Percentiles rank a stretch among this genome's conserved stretches.
Conservation (phyloP, 1,140 invertebrate species). For the Meteorus sp. region DNA sequence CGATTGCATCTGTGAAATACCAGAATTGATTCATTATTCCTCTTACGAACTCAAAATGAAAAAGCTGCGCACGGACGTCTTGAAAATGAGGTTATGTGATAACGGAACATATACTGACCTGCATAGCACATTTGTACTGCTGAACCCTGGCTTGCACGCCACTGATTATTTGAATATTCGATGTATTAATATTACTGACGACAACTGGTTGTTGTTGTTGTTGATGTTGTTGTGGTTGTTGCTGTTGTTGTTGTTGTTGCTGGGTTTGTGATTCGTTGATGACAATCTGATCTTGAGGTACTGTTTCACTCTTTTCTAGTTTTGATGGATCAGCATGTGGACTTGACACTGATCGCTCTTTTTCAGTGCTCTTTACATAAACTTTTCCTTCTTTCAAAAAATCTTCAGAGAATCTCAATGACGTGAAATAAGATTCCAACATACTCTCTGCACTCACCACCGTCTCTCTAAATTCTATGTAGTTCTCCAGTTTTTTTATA, state of each 20-base stretch:
- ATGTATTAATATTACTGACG: conserved; percentile 58
- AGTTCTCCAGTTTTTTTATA: conserved; percentile 65
- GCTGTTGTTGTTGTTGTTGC: conserved; percentile 41
- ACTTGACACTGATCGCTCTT: conserved; percentile 42
- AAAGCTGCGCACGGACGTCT: not conserved
- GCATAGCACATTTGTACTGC: conserved; percentile 61
- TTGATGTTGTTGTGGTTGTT: conserved; percentile 41
- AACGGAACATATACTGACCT: conserved; percentile 37
- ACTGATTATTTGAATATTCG: conserved; percentile 60
- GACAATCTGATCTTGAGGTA: conserved; percentile 33
- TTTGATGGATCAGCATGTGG: conserved; percentile 47
- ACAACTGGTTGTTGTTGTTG: conserved; percentile 57
- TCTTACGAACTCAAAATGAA: not conserved
- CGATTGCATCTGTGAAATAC: conserved; percentile 49
- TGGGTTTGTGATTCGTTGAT: conserved; percentile 38
- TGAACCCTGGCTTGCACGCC: conserved; percentile 57
- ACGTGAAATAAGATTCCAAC: conserved; percentile 68
- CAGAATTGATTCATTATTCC: not conserved
- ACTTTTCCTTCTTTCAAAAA: conserved; percentile 68
- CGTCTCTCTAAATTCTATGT: conserved; percentile 66
- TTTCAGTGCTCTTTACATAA: conserved; percentile 52
- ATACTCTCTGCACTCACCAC: conserved; percentile 69
- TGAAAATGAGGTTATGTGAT: conserved; percentile 14
- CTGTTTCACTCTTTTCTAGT: conserved; percentile 40
- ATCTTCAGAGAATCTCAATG: conserved; percentile 64